These are phyloP conservation scores for Sylvicapra grimmia DNA, from an alignment of 2,113 vertebrate genomes.

Conservation along the genomic window DNA sequence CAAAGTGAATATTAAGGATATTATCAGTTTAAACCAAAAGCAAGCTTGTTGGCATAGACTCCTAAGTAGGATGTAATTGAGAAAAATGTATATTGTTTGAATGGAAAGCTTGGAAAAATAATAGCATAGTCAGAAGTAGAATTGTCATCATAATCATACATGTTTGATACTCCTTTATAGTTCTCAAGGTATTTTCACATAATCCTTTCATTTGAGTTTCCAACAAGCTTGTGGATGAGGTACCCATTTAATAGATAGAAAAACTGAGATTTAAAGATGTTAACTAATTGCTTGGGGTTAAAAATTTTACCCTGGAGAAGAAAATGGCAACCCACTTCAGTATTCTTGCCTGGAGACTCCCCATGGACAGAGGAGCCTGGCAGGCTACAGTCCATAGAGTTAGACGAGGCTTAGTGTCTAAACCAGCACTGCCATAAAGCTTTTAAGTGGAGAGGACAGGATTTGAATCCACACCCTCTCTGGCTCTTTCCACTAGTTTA, in stretches of 20 bases:
- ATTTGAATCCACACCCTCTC: not conserved
- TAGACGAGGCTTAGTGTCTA: not conserved
- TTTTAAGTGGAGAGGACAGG: not conserved
- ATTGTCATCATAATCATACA: not conserved
- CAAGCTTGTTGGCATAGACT: not conserved
- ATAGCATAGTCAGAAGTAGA: not conserved
- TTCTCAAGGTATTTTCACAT: not conserved
- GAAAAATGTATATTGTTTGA: not conserved
- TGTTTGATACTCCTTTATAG: not conserved
- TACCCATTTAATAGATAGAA: not conserved
- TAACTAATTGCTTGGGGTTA: not conserved
- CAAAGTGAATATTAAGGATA: not conserved
- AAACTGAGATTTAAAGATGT: not conserved
- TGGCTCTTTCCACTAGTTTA: not conserved
- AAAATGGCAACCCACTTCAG: not conserved
- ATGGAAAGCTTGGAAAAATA: slow-evolving; percentile 12
- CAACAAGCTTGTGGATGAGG: not conserved
- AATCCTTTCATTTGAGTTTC: not conserved
- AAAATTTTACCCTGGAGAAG: not conserved
- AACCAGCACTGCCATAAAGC: not conserved
- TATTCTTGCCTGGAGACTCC: not conserved
- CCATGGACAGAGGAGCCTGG: not conserved
- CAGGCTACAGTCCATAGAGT: not conserved
- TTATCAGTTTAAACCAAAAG: not conserved
- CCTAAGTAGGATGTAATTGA: not conserved